Percentiles rank a stretch among this genome's conserved stretches.
Conservation (phyloP, 2,888 invertebrate genomes). For the Caenorhabditis angaria region DNA sequence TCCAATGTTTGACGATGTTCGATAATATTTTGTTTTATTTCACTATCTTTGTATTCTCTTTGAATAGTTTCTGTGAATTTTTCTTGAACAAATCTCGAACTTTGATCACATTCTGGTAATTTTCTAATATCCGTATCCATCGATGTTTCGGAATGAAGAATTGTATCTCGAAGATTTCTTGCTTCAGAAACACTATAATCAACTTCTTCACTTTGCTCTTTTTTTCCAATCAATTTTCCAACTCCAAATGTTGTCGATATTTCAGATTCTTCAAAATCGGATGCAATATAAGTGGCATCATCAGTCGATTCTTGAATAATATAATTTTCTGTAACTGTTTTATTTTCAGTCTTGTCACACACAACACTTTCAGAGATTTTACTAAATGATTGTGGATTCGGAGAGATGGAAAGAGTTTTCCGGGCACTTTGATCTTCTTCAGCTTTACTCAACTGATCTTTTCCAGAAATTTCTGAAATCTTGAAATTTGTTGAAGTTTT, state of each 20-base stretch:
- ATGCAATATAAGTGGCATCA: conserved; percentile 41
- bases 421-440: conserved; percentile 25
- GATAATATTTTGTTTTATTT: conserved; percentile 11
- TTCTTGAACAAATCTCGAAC: conserved; percentile 26
- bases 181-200: conserved; percentile 35
- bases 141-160: conserved; percentile 30
- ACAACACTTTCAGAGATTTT: conserved; percentile 25
- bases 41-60: conserved; percentile 21
- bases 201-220: conserved; percentile 39
- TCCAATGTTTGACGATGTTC: conserved; percentile 18
- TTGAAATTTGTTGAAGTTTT: not conserved
- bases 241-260: conserved; percentile 28
- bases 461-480: conserved; percentile 13
- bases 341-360: conserved; percentile 37
- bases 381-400: conserved; percentile 23
- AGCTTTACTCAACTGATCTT: conserved; percentile 25
- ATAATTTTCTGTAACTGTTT: conserved; percentile 24
- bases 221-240: conserved; percentile 30
- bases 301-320: conserved; percentile 16
- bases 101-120: conserved; percentile 46
- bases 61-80: conserved; percentile 25
- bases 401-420: not conserved
- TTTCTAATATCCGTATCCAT: conserved; percentile 44
- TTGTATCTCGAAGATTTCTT: conserved; percentile 32
- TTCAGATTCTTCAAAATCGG: conserved; percentile 47